Base-by-base conservation (phyloP, 1,140 invertebrate species). In the Lepidurus apus region DNA sequence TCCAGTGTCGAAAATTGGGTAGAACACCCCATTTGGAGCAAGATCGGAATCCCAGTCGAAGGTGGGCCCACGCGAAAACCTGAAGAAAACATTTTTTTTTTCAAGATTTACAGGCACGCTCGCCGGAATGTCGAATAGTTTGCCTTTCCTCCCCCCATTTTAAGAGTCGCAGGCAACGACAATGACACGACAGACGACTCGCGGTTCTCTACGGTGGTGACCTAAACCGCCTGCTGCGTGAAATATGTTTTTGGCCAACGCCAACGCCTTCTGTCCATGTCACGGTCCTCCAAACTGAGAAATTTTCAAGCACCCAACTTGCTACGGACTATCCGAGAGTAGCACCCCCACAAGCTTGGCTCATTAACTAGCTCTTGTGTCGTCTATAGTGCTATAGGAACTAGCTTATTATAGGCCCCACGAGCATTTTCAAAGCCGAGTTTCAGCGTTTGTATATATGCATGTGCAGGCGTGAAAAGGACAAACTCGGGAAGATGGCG, bases 191-290 rank as follows among this genome's bases (percentile, higher is more conserved):
- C 53, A 65, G 53, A 65, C 53, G 53, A 34, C 34, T 34, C 34
- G 34, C 34, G 34, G 34, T 65, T 65, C 53, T 65, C 53, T 17
- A 4, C n/a, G 53, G 21, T 65, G 53, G 53, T 65, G 17, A 65
- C 53, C 13, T 65, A 65, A 65, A 65, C 53, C 53, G 53, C 53
- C 53, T 21, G 53, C 53, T 65, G 53, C 53, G 53, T 65, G 53
- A 65, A 65, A 65, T 65, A 65, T 65, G 53, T 65, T 65, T 47
- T 65, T 65, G 53, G 53, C 53, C 53, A 65, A 65, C 53, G 53
- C 53, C 53, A 65, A 65, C 53, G 53, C 53, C 53, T 65, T 65
- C 53, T 65, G 53, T 65, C 53, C 21, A 65, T 65, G 53, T 65
- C 53, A 65, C 53, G 53, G 53, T 65, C 13, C 53, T 65, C 53